Conservation (phyloP, 2,797 vertebrate species). For the Helarctos malayanus region DNA sequence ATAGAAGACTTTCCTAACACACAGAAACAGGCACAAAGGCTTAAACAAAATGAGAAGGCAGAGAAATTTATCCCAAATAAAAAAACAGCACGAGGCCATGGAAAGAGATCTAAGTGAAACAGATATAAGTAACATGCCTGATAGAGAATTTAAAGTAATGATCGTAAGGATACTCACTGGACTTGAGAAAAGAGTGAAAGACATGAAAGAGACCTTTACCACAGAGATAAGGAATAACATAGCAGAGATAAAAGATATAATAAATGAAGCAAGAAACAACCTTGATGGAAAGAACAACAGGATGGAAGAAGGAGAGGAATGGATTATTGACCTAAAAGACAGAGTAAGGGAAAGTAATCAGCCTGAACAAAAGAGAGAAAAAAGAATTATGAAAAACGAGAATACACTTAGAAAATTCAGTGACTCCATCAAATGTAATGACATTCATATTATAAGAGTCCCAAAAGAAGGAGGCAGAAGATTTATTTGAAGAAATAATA, state of each 20-base stretch:
- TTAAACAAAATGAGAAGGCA: neutral
- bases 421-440: neutral
- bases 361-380: neutral
- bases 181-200: neutral
- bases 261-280: neutral
- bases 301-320: neutral
- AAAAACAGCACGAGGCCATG: neutral
- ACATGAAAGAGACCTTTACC: neutral
- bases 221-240: neutral
- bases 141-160: neutral
- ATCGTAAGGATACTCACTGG: neutral
- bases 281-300: neutral
- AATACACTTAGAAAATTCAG: neutral
- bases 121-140: neutral
- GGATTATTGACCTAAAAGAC: neutral
- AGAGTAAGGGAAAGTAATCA: neutral
- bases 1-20: neutral
- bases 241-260: neutral
- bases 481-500: neutral
- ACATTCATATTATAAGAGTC: neutral
- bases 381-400: neutral
- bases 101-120: neutral
- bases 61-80: neutral
- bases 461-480: neutral
- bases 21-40: neutral